phyloP scores from a whole-genome alignment of 2,797 vertebrate species.

The Acanthis flammea region DNA sequence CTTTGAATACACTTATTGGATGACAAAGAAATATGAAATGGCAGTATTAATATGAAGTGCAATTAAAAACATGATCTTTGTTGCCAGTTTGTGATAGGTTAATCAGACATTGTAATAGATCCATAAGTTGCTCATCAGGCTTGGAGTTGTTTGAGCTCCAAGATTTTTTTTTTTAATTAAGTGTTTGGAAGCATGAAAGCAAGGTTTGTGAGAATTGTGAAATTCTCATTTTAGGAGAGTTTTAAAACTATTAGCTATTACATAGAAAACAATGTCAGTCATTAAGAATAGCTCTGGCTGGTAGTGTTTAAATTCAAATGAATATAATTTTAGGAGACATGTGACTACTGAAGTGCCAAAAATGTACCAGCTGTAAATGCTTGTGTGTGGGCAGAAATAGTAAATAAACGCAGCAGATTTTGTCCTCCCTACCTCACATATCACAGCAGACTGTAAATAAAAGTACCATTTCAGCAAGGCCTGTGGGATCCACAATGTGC shows the following conservation, averaged over 20 bases:
- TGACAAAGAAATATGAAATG: background rate
- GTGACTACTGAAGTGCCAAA: background rate
- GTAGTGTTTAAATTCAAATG: background rate
- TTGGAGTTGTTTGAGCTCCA: background rate
- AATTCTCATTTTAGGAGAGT: background rate
- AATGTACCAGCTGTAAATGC: background rate
- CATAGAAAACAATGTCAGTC: background rate
- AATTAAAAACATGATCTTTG: background rate
- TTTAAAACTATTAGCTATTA: background rate
- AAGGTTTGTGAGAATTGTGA: background rate
- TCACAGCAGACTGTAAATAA: background rate
- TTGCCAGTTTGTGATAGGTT: background rate
- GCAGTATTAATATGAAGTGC: background rate
- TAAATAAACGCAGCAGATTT: background rate
- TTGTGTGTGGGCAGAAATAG: background rate
- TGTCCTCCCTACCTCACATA: background rate
- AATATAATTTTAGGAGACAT: background rate
- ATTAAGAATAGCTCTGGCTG: background rate
- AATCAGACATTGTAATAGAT: background rate
- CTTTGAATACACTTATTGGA: background rate
- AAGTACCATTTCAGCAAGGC: background rate
- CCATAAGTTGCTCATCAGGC: background rate
- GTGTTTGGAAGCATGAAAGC: background rate
- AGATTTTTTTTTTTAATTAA: background rate
- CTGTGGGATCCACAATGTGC: background rate